Conservation (phyloP, 2,113 vertebrate genomes). For the Tor tambroides region DNA sequence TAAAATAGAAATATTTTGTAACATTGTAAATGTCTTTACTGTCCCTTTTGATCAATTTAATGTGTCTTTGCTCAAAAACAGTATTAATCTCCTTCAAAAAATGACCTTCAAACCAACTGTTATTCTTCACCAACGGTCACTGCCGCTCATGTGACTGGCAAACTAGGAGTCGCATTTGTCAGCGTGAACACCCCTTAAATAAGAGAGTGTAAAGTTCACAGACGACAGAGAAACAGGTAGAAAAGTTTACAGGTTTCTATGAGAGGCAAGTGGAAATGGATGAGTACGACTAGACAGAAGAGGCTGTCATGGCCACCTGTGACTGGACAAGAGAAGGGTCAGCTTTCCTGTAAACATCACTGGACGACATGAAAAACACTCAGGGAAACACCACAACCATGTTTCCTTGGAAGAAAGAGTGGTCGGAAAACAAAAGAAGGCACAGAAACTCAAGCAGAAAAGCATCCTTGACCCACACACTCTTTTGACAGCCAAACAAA, state of each 20-base stretch:
- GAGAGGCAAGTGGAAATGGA: slow-evolving; percentile 47
- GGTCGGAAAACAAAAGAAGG: neutral
- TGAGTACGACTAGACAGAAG: slow-evolving; percentile 36
- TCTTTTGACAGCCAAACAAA: slow-evolving; percentile 51
- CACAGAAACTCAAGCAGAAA: slow-evolving; percentile 1
- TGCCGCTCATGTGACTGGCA: neutral
- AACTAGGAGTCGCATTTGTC: neutral
- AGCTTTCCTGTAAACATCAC: slow-evolving; percentile 36
- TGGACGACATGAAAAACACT: slow-evolving; percentile 42
- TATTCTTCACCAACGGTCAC: neutral
- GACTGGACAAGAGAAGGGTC: slow-evolving; percentile 50
- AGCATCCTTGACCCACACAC: slow-evolving; percentile 24
- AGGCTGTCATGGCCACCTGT: slow-evolving; percentile 60
- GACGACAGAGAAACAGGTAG: slow-evolving; percentile 41
- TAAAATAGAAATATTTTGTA: neutral
- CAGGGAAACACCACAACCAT: slow-evolving; percentile 26
- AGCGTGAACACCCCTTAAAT: slow-evolving; percentile 1
- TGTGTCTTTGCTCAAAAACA: neutral
- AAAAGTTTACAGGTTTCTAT: slow-evolving; percentile 49
- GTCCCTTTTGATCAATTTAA: neutral
- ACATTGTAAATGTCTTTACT: neutral
- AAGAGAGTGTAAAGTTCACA: slow-evolving; percentile 9
- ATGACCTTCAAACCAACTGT: neutral
- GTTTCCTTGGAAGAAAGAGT: slow-evolving; percentile 8
- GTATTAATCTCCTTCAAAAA: neutral